phyloP scores from a whole-genome alignment of 2,797 vertebrate genomes.

The Characodon lateralis region DNA sequence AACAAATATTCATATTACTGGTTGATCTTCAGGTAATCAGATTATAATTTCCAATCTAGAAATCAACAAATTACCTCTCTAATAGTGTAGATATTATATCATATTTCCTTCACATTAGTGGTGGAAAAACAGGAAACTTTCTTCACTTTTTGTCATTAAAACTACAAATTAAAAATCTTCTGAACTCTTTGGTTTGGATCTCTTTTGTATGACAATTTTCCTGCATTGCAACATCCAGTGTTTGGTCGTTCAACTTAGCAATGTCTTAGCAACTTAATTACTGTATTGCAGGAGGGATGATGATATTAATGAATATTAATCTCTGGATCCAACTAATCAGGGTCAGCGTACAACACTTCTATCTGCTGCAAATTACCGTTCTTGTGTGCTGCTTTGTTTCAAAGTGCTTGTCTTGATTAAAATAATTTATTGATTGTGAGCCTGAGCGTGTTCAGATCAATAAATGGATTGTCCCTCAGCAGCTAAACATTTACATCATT shows the following conservation, averaged over 20 bases:
- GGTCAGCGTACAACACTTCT: neutral
- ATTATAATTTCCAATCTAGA: neutral
- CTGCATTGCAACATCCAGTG: neutral
- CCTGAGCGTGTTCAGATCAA: constrained; percentile 29
- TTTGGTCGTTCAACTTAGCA: neutral
- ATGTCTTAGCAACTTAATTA: neutral
- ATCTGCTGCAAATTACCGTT: constrained; percentile 9
- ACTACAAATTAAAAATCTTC: neutral
- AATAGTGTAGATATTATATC: too few relatives aligned
- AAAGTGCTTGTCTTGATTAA: neutral
- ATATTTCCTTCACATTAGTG: too few relatives aligned
- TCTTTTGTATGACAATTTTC: neutral
- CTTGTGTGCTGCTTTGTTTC: constrained; percentile 10
- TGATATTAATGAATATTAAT: neutral
- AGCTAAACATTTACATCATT: constrained; percentile 15
- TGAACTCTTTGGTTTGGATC: neutral
- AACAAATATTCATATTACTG: neutral
- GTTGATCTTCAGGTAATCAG: neutral
- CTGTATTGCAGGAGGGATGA: neutral
- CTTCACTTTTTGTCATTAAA: too few relatives aligned
- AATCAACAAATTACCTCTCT: neutral
- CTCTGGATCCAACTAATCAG: neutral
- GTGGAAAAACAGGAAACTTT: too few relatives aligned
- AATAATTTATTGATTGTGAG: neutral
- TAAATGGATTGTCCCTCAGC: constrained; percentile 38